Base-by-base conservation (phyloP, 2,797 vertebrate species). In the Ficedula albicollis region DNA sequence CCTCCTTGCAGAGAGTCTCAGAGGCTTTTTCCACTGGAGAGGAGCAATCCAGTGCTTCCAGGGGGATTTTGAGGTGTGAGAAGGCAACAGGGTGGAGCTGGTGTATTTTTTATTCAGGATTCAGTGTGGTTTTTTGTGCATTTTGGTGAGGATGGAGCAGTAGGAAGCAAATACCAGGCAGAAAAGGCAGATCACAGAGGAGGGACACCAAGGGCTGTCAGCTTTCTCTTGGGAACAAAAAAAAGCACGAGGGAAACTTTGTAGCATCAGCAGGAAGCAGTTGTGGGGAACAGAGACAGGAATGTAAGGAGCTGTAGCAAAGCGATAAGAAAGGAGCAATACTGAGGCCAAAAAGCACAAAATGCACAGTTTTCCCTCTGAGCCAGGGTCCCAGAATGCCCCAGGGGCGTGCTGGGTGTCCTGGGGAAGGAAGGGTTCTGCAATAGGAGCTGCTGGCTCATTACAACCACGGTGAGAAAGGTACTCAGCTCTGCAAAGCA, bases 241-340 rank as follows among this genome's bases (percentile, higher is more conserved):
- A 19, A 20, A 36, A 77, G 51, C 62, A 75, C 15, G 9, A 86
- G 66, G 27, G 62, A 84, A 90, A 78, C 38, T 68, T 75, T 23
- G 82, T 49, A 39, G 64, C 85, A 66, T 83, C 73, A 55, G 41
- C 62, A 80, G 83, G 60, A 80, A 93, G 69, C 52, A 22, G 49
- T 34, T 77, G n/a, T 11, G 60, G 41, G 54, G 41, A 92, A 23
- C 77, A 46, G 59, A 59, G 59, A 48, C 34, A 7, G 66, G 54
- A 78, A 64, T 7, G 59, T n/a, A 63, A 86, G 62, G 49, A 91
- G 49, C 76, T 94, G 92, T 15, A 77, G 43, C 59, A 34, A 81
- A 51, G 58, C 0, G 16, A 52, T 90, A 89, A 94, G 90, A 62
- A 79, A 54, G 63, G 79, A 85, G 64, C 5, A 48, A 36, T 39